phyloP scores from a whole-genome alignment of 2,797 vertebrate species.

The Chaunax sp. region DNA sequence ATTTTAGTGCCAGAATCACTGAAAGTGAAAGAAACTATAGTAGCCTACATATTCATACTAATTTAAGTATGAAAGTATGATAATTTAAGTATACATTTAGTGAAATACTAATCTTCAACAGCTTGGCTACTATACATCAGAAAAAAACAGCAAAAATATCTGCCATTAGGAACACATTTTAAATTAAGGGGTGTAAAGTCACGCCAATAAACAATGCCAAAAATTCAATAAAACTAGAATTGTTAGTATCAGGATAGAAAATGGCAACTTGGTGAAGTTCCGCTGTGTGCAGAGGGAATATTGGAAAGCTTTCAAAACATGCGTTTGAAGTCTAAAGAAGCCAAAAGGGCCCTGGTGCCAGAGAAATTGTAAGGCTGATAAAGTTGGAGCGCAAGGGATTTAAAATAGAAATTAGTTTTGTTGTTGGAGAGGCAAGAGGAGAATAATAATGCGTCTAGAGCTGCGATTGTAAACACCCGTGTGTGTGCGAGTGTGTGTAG shows the following conservation, averaged over 20 bases:
- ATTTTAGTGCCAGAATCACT: too few species aligned
- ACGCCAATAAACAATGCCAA: neutral
- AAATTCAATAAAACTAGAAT: neutral
- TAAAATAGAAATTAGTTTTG: slow-evolving; percentile 24
- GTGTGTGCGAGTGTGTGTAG: slow-evolving; percentile 7
- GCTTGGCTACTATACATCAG: neutral
- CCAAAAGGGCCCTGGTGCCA: neutral
- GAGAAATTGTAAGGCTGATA: slow-evolving; percentile 24
- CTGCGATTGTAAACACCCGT: slow-evolving; percentile 13
- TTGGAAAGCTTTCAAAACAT: slow-evolving; percentile 32
- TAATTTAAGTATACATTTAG: neutral
- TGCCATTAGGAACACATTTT: neutral
- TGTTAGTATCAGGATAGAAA: slow-evolving; percentile 23
- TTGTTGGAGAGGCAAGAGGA: slow-evolving; percentile 5
- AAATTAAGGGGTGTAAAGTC: neutral
- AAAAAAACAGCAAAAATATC: neutral
- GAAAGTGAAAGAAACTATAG: too few species aligned
- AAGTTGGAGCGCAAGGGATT: slow-evolving; percentile 2
- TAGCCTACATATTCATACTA: too few species aligned
- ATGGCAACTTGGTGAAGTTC: neutral
- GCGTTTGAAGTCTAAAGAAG: slow-evolving; percentile 32
- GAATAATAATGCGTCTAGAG: slow-evolving; percentile 6
- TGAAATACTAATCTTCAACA: neutral
- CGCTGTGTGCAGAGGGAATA: slow-evolving; percentile 17
- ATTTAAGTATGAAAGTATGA: too few species aligned